These are phyloP conservation scores for Patella vulgata DNA, from an alignment of 1,140 invertebrate genomes.

Conservation along the genomic window DNA sequence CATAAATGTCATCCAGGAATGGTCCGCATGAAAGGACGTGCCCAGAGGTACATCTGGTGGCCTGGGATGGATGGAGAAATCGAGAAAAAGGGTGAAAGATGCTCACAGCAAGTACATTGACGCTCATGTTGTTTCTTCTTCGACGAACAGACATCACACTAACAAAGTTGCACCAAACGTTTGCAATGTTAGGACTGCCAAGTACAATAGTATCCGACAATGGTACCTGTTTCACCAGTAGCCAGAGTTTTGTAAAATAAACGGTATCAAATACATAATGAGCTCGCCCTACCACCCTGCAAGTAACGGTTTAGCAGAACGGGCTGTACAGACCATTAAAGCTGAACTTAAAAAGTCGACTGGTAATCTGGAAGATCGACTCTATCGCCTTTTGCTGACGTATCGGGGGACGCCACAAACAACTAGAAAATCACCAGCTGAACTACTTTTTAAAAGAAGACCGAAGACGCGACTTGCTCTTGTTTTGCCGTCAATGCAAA, in stretches of 20 bases:
- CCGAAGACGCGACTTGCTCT: constrained; percentile 20
- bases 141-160: constrained; percentile 21
- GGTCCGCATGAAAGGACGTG: constrained; percentile 64
- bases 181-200: constrained; percentile 31
- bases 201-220: constrained; percentile 52
- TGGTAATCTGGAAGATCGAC: not conserved
- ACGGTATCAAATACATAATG: constrained; percentile 38
- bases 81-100: constrained; percentile 28
- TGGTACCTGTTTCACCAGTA: constrained; percentile 51
- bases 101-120: too few relatives aligned
- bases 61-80: constrained; percentile 64
- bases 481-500: constrained; percentile 14
- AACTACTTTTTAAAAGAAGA: constrained; percentile 25
- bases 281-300: constrained; percentile 44
- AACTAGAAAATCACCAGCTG: constrained; percentile 26
- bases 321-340: constrained; percentile 21
- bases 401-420: constrained; percentile 22
- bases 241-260: constrained; percentile 37
- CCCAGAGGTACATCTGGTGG: constrained; percentile 67
- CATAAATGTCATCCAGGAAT: constrained; percentile 66
- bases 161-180: not conserved
- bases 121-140: too few relatives aligned
- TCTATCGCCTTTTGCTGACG: constrained; percentile 7
- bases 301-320: constrained; percentile 44
- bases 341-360: not conserved